These are phyloP conservation scores for Archips crataeganus DNA, from an alignment of 2,888 invertebrate species.

Conservation along the genomic window DNA sequence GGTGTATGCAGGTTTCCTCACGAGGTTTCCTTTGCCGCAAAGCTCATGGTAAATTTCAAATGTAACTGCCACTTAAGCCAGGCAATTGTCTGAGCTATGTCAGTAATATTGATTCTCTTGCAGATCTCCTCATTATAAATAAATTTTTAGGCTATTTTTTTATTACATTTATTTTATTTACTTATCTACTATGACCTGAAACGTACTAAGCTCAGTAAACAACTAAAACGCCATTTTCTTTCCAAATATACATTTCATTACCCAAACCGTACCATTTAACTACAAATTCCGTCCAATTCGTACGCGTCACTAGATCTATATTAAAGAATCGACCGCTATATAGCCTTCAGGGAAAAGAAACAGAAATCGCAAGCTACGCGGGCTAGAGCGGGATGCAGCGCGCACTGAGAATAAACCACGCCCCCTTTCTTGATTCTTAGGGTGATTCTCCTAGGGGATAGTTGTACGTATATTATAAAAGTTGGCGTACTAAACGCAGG, in stretches of 20 bases:
- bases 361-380: constrained; percentile 40
- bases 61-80: too few species aligned
- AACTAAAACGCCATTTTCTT: neutral
- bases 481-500: constrained; percentile 45
- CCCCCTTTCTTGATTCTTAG: constrained; percentile 70
- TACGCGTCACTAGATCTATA: constrained; percentile 26
- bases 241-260: constrained; percentile 15
- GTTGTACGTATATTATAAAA: constrained; percentile 50
- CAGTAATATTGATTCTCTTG: too few species aligned
- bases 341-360: constrained; percentile 47
- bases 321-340: constrained; percentile 51
- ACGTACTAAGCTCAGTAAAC: too few species aligned
- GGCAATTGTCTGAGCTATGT: too few species aligned
- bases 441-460: constrained; percentile 63
- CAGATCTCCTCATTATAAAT: too few species aligned
- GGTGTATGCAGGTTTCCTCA: too few species aligned
- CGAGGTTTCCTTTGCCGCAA: too few species aligned
- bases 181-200: too few species aligned
- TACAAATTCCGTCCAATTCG: constrained; percentile 41
- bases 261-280: constrained; percentile 24
- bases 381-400: constrained; percentile 61
- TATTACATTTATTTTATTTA: too few species aligned
- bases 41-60: too few species aligned
- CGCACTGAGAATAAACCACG: constrained; percentile 63
- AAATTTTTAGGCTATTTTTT: too few species aligned